These are phyloP conservation scores for Napeogenes inachia DNA, from an alignment of 2,888 invertebrate genomes.

Conservation along the genomic window DNA sequence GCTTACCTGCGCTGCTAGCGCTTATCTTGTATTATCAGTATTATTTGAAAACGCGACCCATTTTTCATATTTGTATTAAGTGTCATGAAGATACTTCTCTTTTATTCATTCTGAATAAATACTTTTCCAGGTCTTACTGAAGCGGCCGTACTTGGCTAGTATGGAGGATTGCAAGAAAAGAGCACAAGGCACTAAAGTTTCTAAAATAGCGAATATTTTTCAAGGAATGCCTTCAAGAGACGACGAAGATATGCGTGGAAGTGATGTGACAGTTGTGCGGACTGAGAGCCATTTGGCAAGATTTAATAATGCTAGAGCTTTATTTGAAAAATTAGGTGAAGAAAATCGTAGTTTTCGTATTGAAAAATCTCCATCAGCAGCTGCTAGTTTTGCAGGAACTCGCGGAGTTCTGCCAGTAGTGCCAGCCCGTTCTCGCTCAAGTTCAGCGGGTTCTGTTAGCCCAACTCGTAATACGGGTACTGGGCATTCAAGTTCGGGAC, in stretches of 20 bases:
- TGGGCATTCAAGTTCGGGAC: conserved; percentile 65
- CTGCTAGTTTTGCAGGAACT: conserved; percentile 75
- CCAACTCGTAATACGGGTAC: conserved; percentile 75
- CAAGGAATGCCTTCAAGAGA: conserved; percentile 83
- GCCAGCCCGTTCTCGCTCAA: conserved; percentile 79
- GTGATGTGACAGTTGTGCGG: conserved; percentile 85
- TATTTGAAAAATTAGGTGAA: conserved; percentile 92
- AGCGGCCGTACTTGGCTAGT: conserved; percentile 73
- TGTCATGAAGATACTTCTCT: conserved; percentile 37
- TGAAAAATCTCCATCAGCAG: conserved; percentile 78
- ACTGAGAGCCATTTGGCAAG: conserved; percentile 94
- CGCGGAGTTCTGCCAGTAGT: conserved; percentile 72
- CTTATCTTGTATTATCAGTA: conserved; percentile 60
- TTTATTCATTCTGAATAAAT: conserved; percentile 47
- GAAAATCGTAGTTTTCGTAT: conserved; percentile 80
- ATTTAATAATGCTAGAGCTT: conserved; percentile 93
- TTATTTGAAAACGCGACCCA: conserved; percentile 47
- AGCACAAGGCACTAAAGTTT: conserved; percentile 87
- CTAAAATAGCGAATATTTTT: conserved; percentile 94
- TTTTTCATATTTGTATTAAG: conserved; percentile 38
- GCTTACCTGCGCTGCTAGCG: conserved; percentile 53
- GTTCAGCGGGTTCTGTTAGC: conserved; percentile 82
- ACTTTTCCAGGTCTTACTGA: conserved; percentile 71
- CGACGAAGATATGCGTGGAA: conserved; percentile 72
- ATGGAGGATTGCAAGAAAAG: conserved; percentile 83